Base-by-base conservation (phyloP, 2,113 vertebrate species). In the Prunella fulvescens region DNA sequence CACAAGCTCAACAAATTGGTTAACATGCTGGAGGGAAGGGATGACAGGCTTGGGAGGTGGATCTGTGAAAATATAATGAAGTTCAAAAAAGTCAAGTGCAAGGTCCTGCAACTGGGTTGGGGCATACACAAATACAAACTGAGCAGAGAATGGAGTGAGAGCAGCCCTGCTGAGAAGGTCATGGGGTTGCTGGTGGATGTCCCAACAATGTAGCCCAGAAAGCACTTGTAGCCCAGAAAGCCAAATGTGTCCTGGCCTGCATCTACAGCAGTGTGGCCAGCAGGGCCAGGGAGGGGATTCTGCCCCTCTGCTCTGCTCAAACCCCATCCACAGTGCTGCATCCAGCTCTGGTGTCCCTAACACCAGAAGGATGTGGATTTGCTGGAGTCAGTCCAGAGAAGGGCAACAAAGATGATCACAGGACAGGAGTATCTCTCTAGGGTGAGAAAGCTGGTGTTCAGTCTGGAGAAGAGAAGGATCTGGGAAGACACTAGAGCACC, bases 251-350 rank as follows among this genome's bases (percentile, higher is more conserved):
- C 61, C 40, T 42, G 53, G 31, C 31, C 40, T 86, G 26, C 26
- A 37, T 7, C 54, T 6, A 29, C 1, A 61, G 31, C 48, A n/a
- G 19, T 0, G 0, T 18, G 26, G 39, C 0, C 40, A 67, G 22
- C 3, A n/a, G 54, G 31, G 18, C 0, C 0, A 29, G 22, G 37
- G 10, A 56, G 28, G 11, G 20, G 13, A 39, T 74, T 91, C 31
- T 74, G 26, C 16, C 15, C 14, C 25, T 58, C 51, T 85, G 6
- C 73, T 77, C 42, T 29, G 14, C 2, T 54, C 37, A 48, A 69
- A 33, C 6, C 31, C 54, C 26, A 24, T 2, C 54, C 33, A 31
- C 10, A 60, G 7, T 8, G 7, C 23, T 39, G 69, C 31, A 22
- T 19, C 12, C 42, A 50, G 42, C 16, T 69, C 42, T 69, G 48